Percentiles rank a stretch among this genome's conserved stretches.
Conservation (phyloP, 2,797 vertebrate genomes). For the Vespertilio murinus region DNA sequence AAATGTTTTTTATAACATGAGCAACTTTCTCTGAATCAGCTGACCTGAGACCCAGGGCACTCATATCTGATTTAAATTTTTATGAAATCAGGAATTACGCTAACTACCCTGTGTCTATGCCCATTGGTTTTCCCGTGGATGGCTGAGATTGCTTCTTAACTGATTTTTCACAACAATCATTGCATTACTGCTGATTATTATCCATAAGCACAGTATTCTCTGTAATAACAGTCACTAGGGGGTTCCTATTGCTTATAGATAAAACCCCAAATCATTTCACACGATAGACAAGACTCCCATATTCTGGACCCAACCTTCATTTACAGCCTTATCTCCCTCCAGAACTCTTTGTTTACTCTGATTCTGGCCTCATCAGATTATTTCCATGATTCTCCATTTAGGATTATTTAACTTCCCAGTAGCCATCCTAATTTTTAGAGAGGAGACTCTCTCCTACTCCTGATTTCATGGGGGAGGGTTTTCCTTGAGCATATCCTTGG, state of each 20-base stretch:
- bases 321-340: not conserved
- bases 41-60: not conserved
- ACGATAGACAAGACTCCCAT: not conserved
- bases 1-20: not conserved
- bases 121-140: not conserved
- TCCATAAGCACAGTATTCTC: not conserved
- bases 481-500: not conserved
- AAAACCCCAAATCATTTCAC: not conserved
- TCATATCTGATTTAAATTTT: not conserved
- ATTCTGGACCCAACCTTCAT: not conserved
- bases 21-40: not conserved
- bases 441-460: not conserved
- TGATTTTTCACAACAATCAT: not conserved
- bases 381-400: not conserved
- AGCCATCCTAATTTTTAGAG: not conserved
- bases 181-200: not conserved
- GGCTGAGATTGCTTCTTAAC: not conserved
- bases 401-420: not conserved
- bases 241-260: not conserved
- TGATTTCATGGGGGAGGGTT: not conserved
- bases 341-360: not conserved
- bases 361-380: not conserved
- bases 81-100: not conserved
- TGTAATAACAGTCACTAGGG: not conserved
- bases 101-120: not conserved